A percentile compares a stretch with the other conserved stretches of the same genome.
Conservation (phyloP, 2,113 vertebrate species). For the Pachycephala philippinensis region DNA sequence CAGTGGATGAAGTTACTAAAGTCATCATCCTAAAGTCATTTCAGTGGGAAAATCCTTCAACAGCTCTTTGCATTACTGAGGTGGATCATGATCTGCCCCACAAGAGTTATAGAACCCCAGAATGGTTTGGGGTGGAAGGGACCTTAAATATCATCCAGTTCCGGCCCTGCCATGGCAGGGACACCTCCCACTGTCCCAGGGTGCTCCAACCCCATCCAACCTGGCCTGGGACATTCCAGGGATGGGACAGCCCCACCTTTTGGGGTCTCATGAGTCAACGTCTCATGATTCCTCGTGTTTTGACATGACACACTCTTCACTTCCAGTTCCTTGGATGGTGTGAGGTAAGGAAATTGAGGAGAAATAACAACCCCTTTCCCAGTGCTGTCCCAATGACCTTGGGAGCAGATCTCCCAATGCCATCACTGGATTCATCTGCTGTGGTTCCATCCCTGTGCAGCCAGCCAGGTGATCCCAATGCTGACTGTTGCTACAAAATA, state of each 20-base stretch:
- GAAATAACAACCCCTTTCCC: neutral
- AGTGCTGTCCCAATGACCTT: neutral
- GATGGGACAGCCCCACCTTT: neutral
- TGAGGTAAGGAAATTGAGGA: neutral
- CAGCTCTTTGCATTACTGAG: neutral
- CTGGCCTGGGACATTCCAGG: neutral
- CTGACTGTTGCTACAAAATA: neutral
- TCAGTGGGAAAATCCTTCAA: neutral
- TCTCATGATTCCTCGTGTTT: accelerated
- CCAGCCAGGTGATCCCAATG: neutral
- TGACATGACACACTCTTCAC: accelerated
- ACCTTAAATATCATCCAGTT: accelerated
- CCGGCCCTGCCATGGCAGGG: neutral
- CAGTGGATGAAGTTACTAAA: no score
- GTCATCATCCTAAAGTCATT: neutral
- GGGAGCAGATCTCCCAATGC: accelerated
- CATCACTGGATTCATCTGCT: neutral
- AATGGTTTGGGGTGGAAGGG: neutral
- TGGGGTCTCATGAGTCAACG: neutral
- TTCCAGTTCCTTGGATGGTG: neutral
- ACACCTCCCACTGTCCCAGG: neutral
- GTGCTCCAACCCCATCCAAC: accelerated
- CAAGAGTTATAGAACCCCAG: neutral
- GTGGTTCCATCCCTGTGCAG: neutral
- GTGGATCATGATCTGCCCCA: neutral